Base-by-base conservation (phyloP, 2,888 invertebrate species). In the Eupithecia inturbata region DNA sequence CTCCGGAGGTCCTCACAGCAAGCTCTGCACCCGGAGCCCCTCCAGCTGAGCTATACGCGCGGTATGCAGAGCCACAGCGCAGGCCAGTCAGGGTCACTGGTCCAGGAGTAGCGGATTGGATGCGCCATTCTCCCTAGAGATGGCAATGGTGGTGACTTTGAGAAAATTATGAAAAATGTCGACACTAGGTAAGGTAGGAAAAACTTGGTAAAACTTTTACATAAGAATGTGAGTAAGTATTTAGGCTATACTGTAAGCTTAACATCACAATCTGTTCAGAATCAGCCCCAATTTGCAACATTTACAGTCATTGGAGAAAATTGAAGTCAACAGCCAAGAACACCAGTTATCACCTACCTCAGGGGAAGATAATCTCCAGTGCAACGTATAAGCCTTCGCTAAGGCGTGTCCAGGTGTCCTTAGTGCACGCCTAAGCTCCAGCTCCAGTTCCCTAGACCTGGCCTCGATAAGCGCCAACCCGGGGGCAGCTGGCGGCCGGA, bases 51-150 rank as follows among this genome's bases (percentile, higher is more conserved):
- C 98, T 95, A 87, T 97, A 97, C 70, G 98, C 96, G 82, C 97
- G 95, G 87, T 98, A 98, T 69, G 96, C 95, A 53, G 97, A 97
- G 36, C 98, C 98, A 90, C 98, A 98, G 80, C 96, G 96, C 14
- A 98, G 95, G 28, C 96, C 96, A 41, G 96, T 95, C 49, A 98
- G 93, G 3, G 96, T 96, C 79, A 92, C 87, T 1, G 93, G 90
- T 0, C 93, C 94, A 0, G 92, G 91, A 72, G 84, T 89, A 0
- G 92, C 91, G n/a, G 89, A 81, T 84, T 93, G 93, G 70, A 89
- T 96, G 95, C 87, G 96, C 96, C 84, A 96, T 95, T 88, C 97
- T 94, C 90, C 97, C 97, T 78, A 67, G 14, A 9, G 70, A 31
- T 33, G 22, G 5, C 33, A 41, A 1, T 7, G 41, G 7, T 53